Evolutionary conservation across 35 echinoderm and acorn worm species (phyloP).

Genomic region (Lytechinus variegatus): DNA sequence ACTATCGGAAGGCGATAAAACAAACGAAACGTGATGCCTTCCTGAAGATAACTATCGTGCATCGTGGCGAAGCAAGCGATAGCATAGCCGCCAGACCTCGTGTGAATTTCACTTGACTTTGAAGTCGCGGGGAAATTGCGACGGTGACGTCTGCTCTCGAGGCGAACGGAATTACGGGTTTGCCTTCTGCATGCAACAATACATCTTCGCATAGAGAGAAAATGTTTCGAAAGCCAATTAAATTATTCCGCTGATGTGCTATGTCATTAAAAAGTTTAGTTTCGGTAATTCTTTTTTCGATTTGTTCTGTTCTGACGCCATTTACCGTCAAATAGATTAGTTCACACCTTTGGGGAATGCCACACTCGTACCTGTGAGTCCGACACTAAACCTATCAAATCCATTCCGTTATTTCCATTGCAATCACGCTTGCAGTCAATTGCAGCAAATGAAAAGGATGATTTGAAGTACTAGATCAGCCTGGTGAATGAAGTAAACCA

Average conservation of each 20-base stretch:
- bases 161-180: not conserved
- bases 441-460: no score
- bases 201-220: not conserved
- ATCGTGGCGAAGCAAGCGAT: not conserved
- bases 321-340: no score
- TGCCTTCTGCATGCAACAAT: not conserved
- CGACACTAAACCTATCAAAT: no score
- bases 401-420: no score
- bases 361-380: no score
- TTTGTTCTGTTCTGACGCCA: no score
- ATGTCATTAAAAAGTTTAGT: not conserved
- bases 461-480: no score
- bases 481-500: no score
- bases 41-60: not conserved
- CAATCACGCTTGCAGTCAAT: no score
- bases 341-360: no score
- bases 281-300: no score
- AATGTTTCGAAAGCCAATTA: not conserved
- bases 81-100: not conserved
- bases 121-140: not conserved
- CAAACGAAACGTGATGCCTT: not conserved
- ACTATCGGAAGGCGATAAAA: not conserved
- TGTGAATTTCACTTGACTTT: slow-evolving; percentile 13
- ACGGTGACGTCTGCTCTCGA: not conserved
- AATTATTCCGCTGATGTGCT: not conserved